A percentile compares a stretch with the other conserved stretches of the same genome.
Conservation (phyloP, 2,797 vertebrate genomes). For the Melopsittacus undulatus region DNA sequence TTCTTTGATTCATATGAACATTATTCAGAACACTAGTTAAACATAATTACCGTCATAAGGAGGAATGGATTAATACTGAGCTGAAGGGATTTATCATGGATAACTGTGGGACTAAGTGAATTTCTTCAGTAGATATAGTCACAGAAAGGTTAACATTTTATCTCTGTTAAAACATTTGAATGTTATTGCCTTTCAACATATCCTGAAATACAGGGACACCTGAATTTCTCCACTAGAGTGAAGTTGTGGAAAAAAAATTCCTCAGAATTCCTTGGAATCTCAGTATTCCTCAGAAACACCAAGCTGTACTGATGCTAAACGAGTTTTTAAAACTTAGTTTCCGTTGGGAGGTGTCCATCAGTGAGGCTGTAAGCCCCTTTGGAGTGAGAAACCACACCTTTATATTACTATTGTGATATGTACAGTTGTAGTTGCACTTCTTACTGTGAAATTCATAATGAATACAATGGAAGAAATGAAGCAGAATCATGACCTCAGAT, state of each 20-base stretch:
- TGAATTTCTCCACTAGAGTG: not conserved
- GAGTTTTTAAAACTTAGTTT: not conserved
- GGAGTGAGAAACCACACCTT: not conserved
- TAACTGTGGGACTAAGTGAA: not conserved
- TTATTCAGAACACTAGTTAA: not conserved
- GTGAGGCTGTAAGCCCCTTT: not conserved
- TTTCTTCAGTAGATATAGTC: not conserved
- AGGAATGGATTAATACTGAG: not conserved
- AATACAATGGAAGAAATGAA: not conserved
- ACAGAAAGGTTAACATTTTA: not conserved
- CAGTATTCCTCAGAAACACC: not conserved
- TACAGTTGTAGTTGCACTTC: not conserved
- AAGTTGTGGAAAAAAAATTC: not conserved
- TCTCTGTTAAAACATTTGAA: not conserved
- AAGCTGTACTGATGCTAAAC: not conserved
- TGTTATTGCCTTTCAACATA: not conserved
- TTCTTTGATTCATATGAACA: not conserved
- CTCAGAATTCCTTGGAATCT: not conserved
- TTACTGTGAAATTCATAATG: not conserved
- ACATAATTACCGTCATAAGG: not conserved
- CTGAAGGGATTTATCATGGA: not conserved
- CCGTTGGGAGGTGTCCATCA: not conserved
- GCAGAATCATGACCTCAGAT: not conserved
- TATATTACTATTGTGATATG: fast-evolving
- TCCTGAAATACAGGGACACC: not conserved